phyloP scores from a whole-genome alignment of 2,888 invertebrate species.

The Eupithecia inturbata region DNA sequence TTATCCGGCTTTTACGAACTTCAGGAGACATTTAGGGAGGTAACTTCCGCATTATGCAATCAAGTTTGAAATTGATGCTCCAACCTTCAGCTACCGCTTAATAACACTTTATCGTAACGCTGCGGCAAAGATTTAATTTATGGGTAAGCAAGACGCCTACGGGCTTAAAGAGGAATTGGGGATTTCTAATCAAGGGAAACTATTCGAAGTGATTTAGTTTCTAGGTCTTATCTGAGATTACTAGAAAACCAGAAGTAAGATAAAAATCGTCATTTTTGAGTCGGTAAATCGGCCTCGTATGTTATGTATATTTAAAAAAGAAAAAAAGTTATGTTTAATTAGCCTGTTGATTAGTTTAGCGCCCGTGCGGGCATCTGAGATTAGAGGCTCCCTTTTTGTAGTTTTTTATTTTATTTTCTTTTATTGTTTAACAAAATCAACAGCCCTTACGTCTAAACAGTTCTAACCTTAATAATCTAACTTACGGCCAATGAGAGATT shows the following conservation, averaged over 20 bases:
- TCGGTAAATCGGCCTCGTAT: background rate
- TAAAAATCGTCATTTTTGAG: background rate
- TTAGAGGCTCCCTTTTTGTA: background rate
- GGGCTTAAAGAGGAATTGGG: slow-evolving; percentile 1
- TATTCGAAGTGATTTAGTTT: background rate
- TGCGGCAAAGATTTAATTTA: slow-evolving; percentile 26
- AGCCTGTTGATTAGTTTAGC: background rate
- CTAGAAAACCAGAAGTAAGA: background rate
- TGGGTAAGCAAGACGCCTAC: slow-evolving; percentile 5
- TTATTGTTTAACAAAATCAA: too few species aligned
- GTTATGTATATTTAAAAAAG: too few species aligned
- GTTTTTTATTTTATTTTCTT: too few species aligned
- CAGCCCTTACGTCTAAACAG: too few species aligned
- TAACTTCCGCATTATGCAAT: slow-evolving; percentile 55
- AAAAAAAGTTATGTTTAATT: too few species aligned
- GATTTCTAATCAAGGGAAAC: slow-evolving; percentile 1
- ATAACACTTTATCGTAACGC: slow-evolving; percentile 30
- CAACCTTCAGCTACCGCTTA: slow-evolving; percentile 25
- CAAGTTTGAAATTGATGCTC: slow-evolving; percentile 36
- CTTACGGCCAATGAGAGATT: too few species aligned
- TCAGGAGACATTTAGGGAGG: slow-evolving; percentile 19
- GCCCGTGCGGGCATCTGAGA: too few species aligned
- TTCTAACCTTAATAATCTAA: too few species aligned
- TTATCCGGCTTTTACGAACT: slow-evolving; percentile 30
- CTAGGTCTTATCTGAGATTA: background rate